phyloP scores from a whole-genome alignment of 2,797 vertebrate species.

The Anniella stebbinsi region DNA sequence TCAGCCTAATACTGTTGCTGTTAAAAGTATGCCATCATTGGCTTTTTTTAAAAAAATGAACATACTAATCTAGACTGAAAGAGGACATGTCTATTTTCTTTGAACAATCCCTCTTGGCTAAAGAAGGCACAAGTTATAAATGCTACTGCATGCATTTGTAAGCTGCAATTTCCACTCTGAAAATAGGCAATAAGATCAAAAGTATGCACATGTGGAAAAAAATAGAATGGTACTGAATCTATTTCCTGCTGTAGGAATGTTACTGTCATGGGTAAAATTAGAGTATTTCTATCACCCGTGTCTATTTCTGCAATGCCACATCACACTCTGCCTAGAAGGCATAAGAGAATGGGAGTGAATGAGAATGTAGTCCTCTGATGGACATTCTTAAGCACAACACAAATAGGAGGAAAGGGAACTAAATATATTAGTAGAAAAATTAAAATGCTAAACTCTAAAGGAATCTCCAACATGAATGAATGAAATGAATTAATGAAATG shows the following conservation, averaged over 20 bases:
- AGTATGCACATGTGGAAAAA: background rate
- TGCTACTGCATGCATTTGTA: background rate
- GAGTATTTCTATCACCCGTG: constrained; percentile 3
- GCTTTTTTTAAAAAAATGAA: background rate
- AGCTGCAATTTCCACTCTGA: background rate
- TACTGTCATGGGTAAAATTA: constrained; percentile 27
- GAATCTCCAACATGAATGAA: background rate
- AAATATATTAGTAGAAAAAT: background rate
- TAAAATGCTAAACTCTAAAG: constrained; percentile 1
- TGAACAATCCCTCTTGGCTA: constrained; percentile 38
- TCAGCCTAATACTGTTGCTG: constrained; percentile 41
- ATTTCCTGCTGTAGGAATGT: constrained; percentile 33
- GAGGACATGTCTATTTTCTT: constrained; percentile 25
- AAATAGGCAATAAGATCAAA: constrained; percentile 22
- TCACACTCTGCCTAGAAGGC: constrained; percentile 5
- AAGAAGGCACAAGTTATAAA: constrained; percentile 24
- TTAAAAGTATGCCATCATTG: constrained; percentile 44
- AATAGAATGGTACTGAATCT: constrained; percentile 26
- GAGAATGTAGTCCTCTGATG: constrained; percentile 27
- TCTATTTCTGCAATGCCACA: constrained; percentile 31
- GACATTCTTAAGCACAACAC: constrained; percentile 30
- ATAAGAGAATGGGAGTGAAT: background rate
- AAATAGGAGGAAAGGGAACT: background rate
- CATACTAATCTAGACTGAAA: constrained; percentile 23
- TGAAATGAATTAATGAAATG: too few relatives aligned